Evolutionary conservation across 2,888 invertebrate species (phyloP).

Genomic region (Colletes collaris): DNA sequence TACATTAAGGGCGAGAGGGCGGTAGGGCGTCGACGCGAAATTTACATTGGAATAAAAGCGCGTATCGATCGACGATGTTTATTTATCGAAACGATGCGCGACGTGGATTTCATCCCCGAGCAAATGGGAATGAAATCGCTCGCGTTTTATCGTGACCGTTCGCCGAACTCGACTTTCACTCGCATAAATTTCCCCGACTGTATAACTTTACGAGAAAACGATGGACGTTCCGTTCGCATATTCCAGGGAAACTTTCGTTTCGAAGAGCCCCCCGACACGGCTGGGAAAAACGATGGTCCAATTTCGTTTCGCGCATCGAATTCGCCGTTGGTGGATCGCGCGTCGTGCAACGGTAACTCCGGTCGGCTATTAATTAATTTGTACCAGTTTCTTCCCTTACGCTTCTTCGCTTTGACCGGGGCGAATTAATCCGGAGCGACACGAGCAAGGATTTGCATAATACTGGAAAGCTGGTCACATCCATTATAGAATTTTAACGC

Average conservation of each 20-base stretch:
- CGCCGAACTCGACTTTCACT: constrained; percentile 49
- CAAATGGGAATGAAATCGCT: constrained; percentile 39
- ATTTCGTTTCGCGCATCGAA: not conserved
- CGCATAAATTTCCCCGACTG: constrained; percentile 50
- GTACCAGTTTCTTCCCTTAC: not conserved
- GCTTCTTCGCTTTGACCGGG: constrained; percentile 1
- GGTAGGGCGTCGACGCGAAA: constrained; percentile 13
- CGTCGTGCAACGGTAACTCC: too few relatives aligned
- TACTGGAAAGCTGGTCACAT: not conserved
- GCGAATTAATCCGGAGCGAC: constrained; percentile 3
- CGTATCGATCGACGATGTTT: constrained; percentile 47
- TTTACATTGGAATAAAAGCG: constrained; percentile 33
- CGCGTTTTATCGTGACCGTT: constrained; percentile 46
- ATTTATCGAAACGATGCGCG: constrained; percentile 30
- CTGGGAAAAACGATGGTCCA: too few relatives aligned
- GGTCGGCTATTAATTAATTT: constrained; percentile 1
- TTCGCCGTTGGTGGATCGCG: not conserved
- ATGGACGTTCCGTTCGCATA: constrained; percentile 15
- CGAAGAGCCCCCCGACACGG: not conserved
- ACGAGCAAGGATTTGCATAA: not conserved
- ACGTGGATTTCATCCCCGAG: constrained; percentile 29
- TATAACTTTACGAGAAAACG: constrained; percentile 43
- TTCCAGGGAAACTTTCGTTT: constrained; percentile 10
- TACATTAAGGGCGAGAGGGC: not conserved
- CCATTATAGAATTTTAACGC: constrained; percentile 13